Percentiles rank a stretch among this genome's conserved stretches.
Evolutionary conservation across 35 echinoderm and acorn worm genomes (phyloP).

Genomic region (Chiridota heheva): DNA sequence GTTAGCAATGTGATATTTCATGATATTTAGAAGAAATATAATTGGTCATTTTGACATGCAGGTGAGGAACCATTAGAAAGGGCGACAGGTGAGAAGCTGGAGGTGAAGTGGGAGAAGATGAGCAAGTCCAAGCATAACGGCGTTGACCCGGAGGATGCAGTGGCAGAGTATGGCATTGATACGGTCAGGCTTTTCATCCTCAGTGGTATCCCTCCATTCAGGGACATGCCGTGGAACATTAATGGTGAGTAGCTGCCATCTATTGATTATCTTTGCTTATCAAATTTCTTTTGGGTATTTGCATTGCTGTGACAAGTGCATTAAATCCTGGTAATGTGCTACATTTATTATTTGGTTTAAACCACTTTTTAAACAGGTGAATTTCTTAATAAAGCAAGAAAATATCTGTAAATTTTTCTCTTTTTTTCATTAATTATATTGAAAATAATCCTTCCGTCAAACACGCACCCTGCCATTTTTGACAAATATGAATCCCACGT

Average conservation of each 20-base stretch:
- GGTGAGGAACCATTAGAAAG: conserved; percentile 65
- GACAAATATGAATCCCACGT: too few relatives aligned
- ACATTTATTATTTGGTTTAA: background rate
- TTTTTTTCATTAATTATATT: too few relatives aligned
- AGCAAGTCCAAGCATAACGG: conserved; percentile 99
- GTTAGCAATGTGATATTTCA: too few relatives aligned
- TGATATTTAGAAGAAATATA: too few relatives aligned
- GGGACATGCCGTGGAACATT: conserved; percentile 91
- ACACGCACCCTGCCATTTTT: too few relatives aligned
- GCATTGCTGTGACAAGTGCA: too few relatives aligned
- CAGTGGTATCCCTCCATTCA: conserved; percentile 91
- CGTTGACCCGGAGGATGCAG: conserved; percentile 73
- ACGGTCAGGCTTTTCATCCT: conserved; percentile 84
- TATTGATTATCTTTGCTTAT: background rate
- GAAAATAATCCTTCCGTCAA: too few relatives aligned
- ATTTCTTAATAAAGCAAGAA: too few relatives aligned
- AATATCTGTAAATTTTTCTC: background rate
- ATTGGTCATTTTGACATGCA: too few relatives aligned
- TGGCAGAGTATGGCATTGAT: conserved; percentile 74
- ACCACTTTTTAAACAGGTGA: too few relatives aligned
- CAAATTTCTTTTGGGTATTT: too few relatives aligned
- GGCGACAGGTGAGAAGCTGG: conserved; percentile 58
- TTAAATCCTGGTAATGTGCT: too few relatives aligned
- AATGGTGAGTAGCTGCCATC: conserved; percentile 49
- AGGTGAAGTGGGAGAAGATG: conserved; percentile 95